Evolutionary conservation across 2,888 invertebrate species (phyloP).

Genomic region (Xestia sexstrigata): DNA sequence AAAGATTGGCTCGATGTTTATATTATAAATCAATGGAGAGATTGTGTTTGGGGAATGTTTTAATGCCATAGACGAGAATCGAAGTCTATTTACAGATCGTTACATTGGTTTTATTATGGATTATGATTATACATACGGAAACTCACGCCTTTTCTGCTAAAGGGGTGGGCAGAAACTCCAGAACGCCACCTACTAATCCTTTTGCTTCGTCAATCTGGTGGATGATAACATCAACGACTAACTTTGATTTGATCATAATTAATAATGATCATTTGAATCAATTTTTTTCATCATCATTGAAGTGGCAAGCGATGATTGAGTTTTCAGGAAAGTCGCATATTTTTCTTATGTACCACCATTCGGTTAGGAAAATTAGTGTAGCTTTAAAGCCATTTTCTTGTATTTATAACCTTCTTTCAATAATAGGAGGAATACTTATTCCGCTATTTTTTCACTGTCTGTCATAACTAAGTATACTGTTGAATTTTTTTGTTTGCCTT

Average conservation of each 20-base stretch:
- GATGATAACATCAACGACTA: neutral
- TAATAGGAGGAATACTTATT: neutral
- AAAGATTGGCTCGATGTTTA: conserved; percentile 56
- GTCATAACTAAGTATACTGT: too few species aligned
- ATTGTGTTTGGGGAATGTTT: conserved; percentile 53
- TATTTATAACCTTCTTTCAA: neutral
- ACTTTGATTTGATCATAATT: neutral
- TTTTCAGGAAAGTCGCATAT: neutral
- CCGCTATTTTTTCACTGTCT: too few species aligned
- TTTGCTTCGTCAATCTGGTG: neutral
- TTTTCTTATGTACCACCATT: neutral
- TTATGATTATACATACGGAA: neutral
- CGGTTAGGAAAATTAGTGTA: neutral
- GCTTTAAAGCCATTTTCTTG: neutral
- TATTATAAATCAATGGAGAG: conserved; percentile 60
- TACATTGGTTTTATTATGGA: conserved; percentile 16
- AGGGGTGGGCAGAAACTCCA: neutral
- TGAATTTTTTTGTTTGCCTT: too few species aligned
- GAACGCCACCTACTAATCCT: neutral
- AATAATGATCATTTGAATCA: neutral
- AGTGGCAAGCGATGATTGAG: neutral
- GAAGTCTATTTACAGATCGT: conserved; percentile 13
- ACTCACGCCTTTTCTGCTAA: neutral
- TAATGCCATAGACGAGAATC: conserved; percentile 32
- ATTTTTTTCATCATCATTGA: neutral